phyloP scores from a whole-genome alignment of 2,888 invertebrate genomes.

The Andrena chrysosceles region DNA sequence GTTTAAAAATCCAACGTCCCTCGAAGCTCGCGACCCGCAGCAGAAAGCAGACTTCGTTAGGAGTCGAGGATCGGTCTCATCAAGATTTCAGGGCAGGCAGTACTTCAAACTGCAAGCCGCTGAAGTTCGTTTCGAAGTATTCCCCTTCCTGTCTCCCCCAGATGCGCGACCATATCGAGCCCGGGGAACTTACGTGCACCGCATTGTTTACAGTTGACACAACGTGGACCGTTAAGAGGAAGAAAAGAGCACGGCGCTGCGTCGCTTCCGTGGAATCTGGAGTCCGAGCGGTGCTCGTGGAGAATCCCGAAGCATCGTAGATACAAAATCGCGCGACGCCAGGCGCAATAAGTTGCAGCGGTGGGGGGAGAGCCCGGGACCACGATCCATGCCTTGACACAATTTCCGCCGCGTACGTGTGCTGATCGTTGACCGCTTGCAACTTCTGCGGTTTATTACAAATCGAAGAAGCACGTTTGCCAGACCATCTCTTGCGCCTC shows the following conservation, averaged over 20 bases:
- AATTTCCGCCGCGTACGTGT: constrained; percentile 36
- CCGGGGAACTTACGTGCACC: constrained; percentile 33
- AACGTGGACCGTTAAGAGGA: constrained; percentile 50
- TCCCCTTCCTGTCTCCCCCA: background rate
- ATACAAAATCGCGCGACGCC: constrained; percentile 51
- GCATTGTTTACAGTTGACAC: constrained; percentile 69
- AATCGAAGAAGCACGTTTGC: constrained; percentile 36
- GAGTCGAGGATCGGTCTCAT: background rate
- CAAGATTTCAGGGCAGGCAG: background rate
- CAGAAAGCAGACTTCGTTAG: background rate
- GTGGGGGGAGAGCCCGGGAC: background rate
- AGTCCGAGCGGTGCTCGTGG: constrained; percentile 45
- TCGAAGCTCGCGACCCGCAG: background rate
- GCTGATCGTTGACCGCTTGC: constrained; percentile 38
- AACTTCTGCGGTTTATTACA: constrained; percentile 54
- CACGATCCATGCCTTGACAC: constrained; percentile 46
- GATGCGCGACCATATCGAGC: background rate
- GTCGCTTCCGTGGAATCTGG: constrained; percentile 44
- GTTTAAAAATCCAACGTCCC: background rate
- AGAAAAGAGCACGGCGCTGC: constrained; percentile 53
- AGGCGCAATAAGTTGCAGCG: constrained; percentile 52
- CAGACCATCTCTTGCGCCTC: background rate
- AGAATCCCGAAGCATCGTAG: constrained; percentile 58
- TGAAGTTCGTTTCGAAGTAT: constrained; percentile 3
- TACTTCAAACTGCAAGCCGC: background rate